These are phyloP conservation scores for Drosophila phalerata DNA, from an alignment of 2,888 invertebrate species.

Conservation along the genomic window DNA sequence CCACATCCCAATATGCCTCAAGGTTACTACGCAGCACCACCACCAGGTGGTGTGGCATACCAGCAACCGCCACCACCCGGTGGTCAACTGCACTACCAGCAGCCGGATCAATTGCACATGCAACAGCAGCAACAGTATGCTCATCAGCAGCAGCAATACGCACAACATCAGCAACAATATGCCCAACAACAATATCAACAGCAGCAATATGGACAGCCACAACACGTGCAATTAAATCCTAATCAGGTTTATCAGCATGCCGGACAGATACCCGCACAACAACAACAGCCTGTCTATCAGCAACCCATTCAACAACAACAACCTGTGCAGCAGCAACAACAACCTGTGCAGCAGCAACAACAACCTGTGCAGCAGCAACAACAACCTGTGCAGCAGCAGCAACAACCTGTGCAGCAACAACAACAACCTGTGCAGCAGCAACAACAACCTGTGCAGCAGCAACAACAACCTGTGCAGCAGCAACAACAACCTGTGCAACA, in stretches of 20 bases:
- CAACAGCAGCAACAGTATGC: conserved; percentile 80
- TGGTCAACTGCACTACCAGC: conserved; percentile 73
- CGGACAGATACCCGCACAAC: conserved; percentile 57
- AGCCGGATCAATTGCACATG: conserved; percentile 69
- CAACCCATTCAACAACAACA: conserved; percentile 47
- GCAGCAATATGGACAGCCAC: conserved; percentile 64
- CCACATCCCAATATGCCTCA: conserved; percentile 85
- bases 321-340: conserved; percentile 48
- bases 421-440: conserved; percentile 41
- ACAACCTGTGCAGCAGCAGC: conserved; percentile 52
- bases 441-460: conserved; percentile 45
- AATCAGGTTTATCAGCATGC: conserved; percentile 80
- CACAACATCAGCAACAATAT: conserved; percentile 71
- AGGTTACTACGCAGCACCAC: conserved; percentile 82
- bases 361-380: conserved; percentile 53
- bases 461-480: too few species aligned
- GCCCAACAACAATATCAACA: conserved; percentile 67
- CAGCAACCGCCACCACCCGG: conserved; percentile 63
- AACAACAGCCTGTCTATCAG: conserved; percentile 46
- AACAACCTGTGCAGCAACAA: conserved; percentile 51
- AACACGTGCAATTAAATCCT: conserved; percentile 74
- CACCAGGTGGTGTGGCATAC: conserved; percentile 53
- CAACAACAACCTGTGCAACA: conserved; percentile 5
- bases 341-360: conserved; percentile 60
- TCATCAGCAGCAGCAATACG: conserved; percentile 78